phyloP scores from a whole-genome alignment of 2,888 invertebrate species.

The Lymantria dispar region DNA sequence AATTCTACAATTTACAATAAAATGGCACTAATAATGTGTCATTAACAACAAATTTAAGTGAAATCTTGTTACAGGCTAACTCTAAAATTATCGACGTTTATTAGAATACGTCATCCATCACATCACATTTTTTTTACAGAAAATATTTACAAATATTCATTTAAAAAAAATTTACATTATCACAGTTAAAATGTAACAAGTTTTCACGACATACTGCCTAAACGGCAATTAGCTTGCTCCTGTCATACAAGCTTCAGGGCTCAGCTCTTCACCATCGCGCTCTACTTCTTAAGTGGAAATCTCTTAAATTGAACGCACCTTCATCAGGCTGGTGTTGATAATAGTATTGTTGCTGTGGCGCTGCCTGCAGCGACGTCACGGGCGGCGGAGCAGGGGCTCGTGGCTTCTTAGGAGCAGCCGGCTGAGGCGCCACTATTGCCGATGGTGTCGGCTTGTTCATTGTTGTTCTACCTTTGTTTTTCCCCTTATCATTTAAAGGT shows the following conservation, averaged over 20 bases:
- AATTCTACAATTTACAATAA: slow-evolving; percentile 79
- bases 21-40: slow-evolving; percentile 81
- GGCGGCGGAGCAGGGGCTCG: slow-evolving; percentile 70
- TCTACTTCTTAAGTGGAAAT: slow-evolving; percentile 82
- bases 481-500: slow-evolving; percentile 71
- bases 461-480: slow-evolving; percentile 61
- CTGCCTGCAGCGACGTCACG: slow-evolving; percentile 68
- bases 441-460: slow-evolving; percentile 60
- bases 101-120: slow-evolving; percentile 53
- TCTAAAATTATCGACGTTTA: slow-evolving; percentile 68
- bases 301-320: slow-evolving; percentile 83
- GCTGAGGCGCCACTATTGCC: slow-evolving; percentile 71
- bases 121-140: slow-evolving; percentile 68
- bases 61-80: slow-evolving; percentile 83
- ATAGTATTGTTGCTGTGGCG: slow-evolving; percentile 80
- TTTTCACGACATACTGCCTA: slow-evolving; percentile 72
- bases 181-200: slow-evolving; percentile 83
- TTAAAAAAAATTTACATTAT: slow-evolving; percentile 78
- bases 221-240: slow-evolving; percentile 79
- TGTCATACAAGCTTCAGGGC: slow-evolving; percentile 84
- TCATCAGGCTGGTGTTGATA: slow-evolving; percentile 82
- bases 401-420: slow-evolving; percentile 75
- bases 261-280: slow-evolving; percentile 83
- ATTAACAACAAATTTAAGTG: slow-evolving; percentile 74
- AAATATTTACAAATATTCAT: slow-evolving; percentile 77